Evolutionary conservation across 2,113 vertebrate genomes (phyloP).

Genomic region (Zapus hudsonius): DNA sequence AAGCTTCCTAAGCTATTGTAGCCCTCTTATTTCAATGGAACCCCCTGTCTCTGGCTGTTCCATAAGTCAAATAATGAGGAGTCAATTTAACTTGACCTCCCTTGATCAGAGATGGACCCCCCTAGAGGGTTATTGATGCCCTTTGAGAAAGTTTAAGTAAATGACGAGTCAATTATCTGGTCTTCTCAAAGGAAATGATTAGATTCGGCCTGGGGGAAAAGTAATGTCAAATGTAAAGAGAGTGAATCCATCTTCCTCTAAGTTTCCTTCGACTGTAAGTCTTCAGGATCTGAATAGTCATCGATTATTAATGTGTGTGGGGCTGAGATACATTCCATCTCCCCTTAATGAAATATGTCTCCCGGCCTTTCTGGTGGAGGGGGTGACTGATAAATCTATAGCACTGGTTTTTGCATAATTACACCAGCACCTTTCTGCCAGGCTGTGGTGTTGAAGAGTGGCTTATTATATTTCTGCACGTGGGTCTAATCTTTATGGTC

Average conservation of each 20-base stretch:
- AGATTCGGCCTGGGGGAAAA: conserved; percentile 61
- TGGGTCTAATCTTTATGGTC: conserved; percentile 69
- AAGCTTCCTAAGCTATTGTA: background rate
- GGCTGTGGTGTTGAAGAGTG: conserved; percentile 57
- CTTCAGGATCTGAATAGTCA: conserved; percentile 83
- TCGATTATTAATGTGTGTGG: conserved; percentile 82
- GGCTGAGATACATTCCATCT: conserved; percentile 63
- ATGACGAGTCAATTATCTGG: conserved; percentile 66
- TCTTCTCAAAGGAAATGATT: conserved; percentile 64
- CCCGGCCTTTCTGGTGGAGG: conserved; percentile 61
- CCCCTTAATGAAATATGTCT: conserved; percentile 78
- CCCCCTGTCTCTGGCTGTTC: background rate
- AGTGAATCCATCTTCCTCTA: conserved; percentile 69
- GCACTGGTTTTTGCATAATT: conserved; percentile 78
- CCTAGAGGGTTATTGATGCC: conserved; percentile 46
- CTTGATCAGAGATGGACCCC: conserved; percentile 35
- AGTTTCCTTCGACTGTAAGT: conserved; percentile 67
- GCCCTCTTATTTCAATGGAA: background rate
- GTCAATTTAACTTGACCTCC: conserved; percentile 55
- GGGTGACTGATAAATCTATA: conserved; percentile 80
- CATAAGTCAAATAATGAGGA: conserved; percentile 32
- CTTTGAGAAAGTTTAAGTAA: conserved; percentile 71
- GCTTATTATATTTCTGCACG: conserved; percentile 70
- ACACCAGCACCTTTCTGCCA: conserved; percentile 53
- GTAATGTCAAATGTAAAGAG: conserved; percentile 53